These are phyloP conservation scores for Agrochola macilenta DNA, from an alignment of 2,888 invertebrate species.

Conservation along the genomic window DNA sequence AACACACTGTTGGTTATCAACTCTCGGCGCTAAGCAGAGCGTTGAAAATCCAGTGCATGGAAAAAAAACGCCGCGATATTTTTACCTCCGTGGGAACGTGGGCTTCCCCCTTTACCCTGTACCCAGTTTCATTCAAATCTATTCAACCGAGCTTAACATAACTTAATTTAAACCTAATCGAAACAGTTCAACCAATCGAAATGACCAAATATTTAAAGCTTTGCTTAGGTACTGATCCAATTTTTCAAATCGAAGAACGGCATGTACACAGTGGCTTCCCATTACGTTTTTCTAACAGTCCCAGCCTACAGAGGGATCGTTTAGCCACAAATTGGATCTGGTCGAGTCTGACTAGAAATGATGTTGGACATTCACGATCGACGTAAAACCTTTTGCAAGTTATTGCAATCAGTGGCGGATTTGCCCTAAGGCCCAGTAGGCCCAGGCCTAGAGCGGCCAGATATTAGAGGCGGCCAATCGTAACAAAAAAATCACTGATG, in stretches of 20 bases:
- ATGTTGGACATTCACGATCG: background rate
- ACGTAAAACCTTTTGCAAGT: background rate
- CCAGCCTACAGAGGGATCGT: slow-evolving; percentile 26
- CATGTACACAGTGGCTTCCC: slow-evolving; percentile 8
- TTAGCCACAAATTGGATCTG: slow-evolving; percentile 57
- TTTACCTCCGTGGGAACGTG: too few relatives aligned
- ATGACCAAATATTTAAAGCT: background rate
- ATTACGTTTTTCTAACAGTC: slow-evolving; percentile 40
- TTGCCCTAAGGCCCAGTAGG: too few relatives aligned
- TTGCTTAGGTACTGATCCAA: background rate
- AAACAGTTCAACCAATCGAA: background rate
- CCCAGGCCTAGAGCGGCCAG: too few relatives aligned
- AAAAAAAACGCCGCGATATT: too few relatives aligned
- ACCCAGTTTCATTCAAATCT: background rate
- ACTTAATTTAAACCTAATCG: background rate
- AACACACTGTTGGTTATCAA: too few relatives aligned
- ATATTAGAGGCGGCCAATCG: too few relatives aligned
- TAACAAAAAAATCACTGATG: too few relatives aligned
- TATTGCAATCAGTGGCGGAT: too few relatives aligned
- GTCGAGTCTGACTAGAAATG: slow-evolving; percentile 2
- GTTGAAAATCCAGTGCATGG: too few relatives aligned
- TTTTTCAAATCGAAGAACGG: slow-evolving; percentile 3
- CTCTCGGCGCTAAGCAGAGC: too few relatives aligned
- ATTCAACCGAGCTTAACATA: background rate
- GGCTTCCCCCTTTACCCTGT: too few relatives aligned